Evolutionary conservation across 2,113 vertebrate species (phyloP).

Genomic region (Corythaeola cristata): DNA sequence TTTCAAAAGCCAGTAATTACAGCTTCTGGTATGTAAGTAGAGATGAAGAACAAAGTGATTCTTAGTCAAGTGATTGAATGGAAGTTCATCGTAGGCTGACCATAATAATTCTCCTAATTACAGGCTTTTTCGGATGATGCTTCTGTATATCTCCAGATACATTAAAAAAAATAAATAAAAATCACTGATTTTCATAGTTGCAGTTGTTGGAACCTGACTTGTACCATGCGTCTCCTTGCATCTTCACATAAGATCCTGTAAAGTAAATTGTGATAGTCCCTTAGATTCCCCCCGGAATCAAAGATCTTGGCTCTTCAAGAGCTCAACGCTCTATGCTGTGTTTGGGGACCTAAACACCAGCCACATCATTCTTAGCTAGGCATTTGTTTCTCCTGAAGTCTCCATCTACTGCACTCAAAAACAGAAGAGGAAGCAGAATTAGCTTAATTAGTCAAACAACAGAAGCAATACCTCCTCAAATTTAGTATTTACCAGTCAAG

Average conservation of each 20-base stretch:
- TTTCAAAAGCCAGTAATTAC: neutral
- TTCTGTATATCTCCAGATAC: neutral
- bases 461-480: neutral
- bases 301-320: neutral
- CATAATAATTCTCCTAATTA: neutral
- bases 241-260: neutral
- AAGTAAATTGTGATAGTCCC: neutral
- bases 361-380: neutral
- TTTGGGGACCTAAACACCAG: neutral
- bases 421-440: neutral
- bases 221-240: neutral
- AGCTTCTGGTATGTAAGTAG: rapidly evolving
- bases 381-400: neutral
- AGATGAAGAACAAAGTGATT: neutral
- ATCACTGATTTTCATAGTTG: neutral
- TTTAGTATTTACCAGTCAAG: neutral
- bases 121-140: neutral
- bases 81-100: neutral
- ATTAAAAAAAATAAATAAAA: neutral
- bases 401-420: neutral
- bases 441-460: neutral
- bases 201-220: neutral
- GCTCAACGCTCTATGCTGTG: neutral
- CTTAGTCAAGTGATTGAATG: neutral
- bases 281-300: neutral